Evolutionary conservation across 2,113 vertebrate species (phyloP).

Genomic region (Sisor rabdophorus): DNA sequence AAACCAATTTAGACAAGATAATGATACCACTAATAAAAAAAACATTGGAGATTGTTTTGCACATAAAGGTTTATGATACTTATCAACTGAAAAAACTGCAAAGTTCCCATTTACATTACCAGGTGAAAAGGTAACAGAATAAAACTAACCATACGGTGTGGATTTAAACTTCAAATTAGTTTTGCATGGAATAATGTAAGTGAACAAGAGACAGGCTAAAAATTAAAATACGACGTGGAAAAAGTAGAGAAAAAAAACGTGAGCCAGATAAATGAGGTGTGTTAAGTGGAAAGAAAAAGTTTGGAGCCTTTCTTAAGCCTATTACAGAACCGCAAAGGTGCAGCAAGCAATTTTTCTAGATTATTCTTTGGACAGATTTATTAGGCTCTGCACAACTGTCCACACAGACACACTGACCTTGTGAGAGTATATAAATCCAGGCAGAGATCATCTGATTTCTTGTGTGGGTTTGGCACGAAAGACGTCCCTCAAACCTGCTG

Average conservation of each 20-base stretch:
- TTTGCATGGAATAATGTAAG: too few relatives aligned
- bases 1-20: not conserved
- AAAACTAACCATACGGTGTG: not conserved
- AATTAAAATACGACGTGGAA: not conserved
- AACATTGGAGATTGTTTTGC: not conserved
- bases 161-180: not conserved
- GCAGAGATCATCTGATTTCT: conserved; percentile 65
- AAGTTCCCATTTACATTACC: too few relatives aligned
- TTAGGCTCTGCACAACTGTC: not conserved
- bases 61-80: not conserved
- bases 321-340: not conserved
- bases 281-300: not conserved
- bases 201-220: not conserved
- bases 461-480: conserved; percentile 66
- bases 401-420: conserved; percentile 63
- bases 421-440: conserved; percentile 71
- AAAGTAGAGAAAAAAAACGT: not conserved
- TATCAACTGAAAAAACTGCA: not conserved
- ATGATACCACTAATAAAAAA: too few relatives aligned
- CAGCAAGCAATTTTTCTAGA: not conserved
- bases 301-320: not conserved
- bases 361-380: not conserved
- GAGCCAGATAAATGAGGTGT: conserved; percentile 10
- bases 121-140: not conserved
- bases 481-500: conserved; percentile 65